Conservation (phyloP, 2,888 invertebrate species). For the Plagodis pulveraria region DNA sequence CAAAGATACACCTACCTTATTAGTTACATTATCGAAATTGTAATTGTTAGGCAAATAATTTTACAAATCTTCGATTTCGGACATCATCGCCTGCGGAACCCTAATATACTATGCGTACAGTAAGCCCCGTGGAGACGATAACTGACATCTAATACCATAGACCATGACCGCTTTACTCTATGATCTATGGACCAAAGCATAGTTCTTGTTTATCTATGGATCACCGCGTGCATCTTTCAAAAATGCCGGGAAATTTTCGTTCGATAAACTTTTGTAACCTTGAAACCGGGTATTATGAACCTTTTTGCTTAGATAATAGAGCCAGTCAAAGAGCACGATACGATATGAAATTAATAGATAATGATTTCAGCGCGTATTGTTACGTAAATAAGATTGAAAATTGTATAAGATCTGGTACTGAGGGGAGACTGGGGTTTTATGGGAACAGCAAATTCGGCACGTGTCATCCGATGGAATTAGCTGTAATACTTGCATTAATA, state of each 20-base stretch:
- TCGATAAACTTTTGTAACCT: constrained; percentile 40
- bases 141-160: constrained; percentile 84
- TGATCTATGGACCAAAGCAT: constrained; percentile 80
- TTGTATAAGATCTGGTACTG: constrained; percentile 44
- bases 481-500: constrained; percentile 84
- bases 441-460: constrained; percentile 82
- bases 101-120: constrained; percentile 28
- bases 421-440: constrained; percentile 71
- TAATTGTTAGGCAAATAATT: too few relatives aligned
- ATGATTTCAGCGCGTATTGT: constrained; percentile 38
- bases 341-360: constrained; percentile 14
- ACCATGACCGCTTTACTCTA: constrained; percentile 83
- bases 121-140: constrained; percentile 83
- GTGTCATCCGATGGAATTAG: constrained; percentile 82
- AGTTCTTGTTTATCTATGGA: constrained; percentile 70
- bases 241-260: constrained; percentile 66
- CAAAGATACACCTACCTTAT: too few relatives aligned
- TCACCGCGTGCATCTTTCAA: constrained; percentile 64
- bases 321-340: constrained; percentile 25
- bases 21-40: too few relatives aligned
- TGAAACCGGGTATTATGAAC: constrained; percentile 44
- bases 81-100: background rate
- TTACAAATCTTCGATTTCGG: too few relatives aligned
- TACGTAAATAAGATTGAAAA: constrained; percentile 50
- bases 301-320: constrained; percentile 46